Conservation (phyloP, 2,113 vertebrate genomes). For the Spilogale gracilis region DNA sequence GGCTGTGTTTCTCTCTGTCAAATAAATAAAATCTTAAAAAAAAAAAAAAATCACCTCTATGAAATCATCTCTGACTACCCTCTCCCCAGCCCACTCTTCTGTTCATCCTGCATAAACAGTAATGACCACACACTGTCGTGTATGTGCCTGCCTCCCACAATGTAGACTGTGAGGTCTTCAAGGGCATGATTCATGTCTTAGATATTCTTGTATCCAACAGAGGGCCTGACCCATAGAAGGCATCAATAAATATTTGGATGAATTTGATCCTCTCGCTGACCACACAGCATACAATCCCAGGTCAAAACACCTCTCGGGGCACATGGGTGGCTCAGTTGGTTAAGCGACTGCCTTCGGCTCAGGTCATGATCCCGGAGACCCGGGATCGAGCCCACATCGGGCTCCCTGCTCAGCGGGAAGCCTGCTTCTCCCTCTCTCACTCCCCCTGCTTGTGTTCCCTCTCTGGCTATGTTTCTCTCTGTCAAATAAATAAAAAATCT, state of each 20-base stretch:
- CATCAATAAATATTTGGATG: background rate
- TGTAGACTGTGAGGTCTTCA: background rate
- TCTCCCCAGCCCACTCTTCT: background rate
- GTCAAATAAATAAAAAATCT: too few relatives aligned
- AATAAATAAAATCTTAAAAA: too few relatives aligned
- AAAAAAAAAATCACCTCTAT: constrained; percentile 24
- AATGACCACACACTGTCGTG: background rate
- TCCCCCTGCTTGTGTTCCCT: too few relatives aligned
- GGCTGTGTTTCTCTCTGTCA: too few relatives aligned
- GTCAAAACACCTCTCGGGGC: background rate
- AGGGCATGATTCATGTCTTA: background rate
- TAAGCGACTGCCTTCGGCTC: too few relatives aligned
- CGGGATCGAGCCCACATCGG: too few relatives aligned
- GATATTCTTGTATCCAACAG: background rate
- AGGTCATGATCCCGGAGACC: too few relatives aligned
- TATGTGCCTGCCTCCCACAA: background rate
- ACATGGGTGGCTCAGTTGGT: too few relatives aligned
- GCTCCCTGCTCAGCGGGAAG: too few relatives aligned
- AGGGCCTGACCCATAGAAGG: background rate
- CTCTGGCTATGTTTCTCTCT: too few relatives aligned
- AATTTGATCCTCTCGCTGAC: constrained; percentile 7
- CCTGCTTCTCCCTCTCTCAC: too few relatives aligned
- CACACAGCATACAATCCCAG: background rate
- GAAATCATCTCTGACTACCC: background rate
- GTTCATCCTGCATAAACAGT: background rate